Conservation (phyloP, 2,888 invertebrate species). For the Noctua fimbriata region DNA sequence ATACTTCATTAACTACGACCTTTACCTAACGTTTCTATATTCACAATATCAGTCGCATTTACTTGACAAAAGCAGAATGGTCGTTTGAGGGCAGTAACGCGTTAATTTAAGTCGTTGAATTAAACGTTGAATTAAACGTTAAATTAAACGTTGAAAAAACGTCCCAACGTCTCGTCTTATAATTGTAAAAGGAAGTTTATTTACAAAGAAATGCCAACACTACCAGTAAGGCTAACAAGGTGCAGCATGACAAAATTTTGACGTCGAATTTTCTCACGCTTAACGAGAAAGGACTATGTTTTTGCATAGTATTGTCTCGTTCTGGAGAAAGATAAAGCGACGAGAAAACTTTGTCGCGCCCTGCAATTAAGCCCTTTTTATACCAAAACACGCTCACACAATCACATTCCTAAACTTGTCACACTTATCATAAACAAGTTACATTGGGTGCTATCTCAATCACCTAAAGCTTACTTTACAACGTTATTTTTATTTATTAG, state of each 20-base stretch:
- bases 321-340: neutral
- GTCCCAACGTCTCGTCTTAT: conserved; percentile 6
- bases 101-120: conserved; percentile 3
- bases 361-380: neutral
- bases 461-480: conserved; percentile 38
- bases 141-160: no score
- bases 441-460: conserved; percentile 59
- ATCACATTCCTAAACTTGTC: conserved; percentile 66
- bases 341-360: neutral
- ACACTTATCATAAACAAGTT: conserved; percentile 59
- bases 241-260: neutral
- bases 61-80: conserved; percentile 43
- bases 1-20: conserved; percentile 27
- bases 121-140: conserved; percentile 7
- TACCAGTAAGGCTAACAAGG: neutral
- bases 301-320: neutral
- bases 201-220: conserved; percentile 47
- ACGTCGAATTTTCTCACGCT: neutral
- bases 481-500: conserved; percentile 27
- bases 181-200: conserved; percentile 27
- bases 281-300: neutral
- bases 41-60: conserved; percentile 61
- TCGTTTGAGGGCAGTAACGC: conserved; percentile 27
- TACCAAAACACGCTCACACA: conserved; percentile 38
- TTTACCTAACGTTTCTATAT: conserved; percentile 49